A percentile compares a stretch with the other conserved stretches of the same genome.
Evolutionary conservation across 64 coral and sea anemone genomes (phyloP).

Genomic region (Stylophora pistillata): DNA sequence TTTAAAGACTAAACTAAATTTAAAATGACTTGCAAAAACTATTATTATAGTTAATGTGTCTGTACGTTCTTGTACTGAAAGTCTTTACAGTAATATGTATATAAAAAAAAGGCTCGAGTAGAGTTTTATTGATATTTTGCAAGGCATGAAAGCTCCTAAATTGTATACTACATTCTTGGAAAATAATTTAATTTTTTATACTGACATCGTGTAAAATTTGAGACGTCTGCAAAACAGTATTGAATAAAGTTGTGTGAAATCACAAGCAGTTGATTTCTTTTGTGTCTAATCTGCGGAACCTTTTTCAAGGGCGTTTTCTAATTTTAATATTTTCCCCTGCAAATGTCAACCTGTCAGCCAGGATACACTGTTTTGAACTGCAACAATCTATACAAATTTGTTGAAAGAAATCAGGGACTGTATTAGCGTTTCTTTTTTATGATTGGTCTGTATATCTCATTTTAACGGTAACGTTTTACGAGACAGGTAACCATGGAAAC

Average conservation of each 20-base stretch:
- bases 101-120: background rate
- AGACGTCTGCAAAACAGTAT: background rate
- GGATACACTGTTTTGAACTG: no score
- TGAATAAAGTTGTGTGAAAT: constrained; percentile 20
- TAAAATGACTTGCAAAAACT: background rate
- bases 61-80: background rate
- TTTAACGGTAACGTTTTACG: no score
- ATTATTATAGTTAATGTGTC: background rate
- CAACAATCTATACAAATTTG: no score
- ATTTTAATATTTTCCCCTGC: no score
- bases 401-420: no score
- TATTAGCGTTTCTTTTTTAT: no score
- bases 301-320: no score
- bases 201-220: background rate
- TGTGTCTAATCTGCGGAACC: background rate
- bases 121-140: constrained; percentile 30
- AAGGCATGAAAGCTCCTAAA: background rate
- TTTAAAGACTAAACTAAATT: background rate
- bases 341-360: no score
- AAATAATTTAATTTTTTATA: constrained; percentile 32
- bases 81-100: constrained; percentile 1
- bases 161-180: constrained; percentile 23
- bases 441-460: no score
- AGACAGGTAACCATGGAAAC: no score
- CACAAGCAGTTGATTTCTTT: background rate